Conservation (phyloP, 2,888 invertebrate genomes). For the Phengaris arion region DNA sequence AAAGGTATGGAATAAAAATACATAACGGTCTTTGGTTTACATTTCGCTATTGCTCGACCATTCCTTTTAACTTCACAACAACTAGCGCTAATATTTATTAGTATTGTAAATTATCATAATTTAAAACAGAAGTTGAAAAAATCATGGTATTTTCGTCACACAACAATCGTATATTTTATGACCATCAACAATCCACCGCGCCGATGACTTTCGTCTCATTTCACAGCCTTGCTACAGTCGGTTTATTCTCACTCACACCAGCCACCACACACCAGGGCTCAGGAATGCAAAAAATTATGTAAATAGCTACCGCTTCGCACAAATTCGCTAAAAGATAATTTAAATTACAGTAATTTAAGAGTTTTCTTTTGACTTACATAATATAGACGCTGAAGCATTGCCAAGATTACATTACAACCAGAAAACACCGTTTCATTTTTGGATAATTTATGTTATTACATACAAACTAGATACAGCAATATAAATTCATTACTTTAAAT, state of each 20-base stretch:
- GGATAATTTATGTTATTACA: conserved; percentile 24
- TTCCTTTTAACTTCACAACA: conserved; percentile 50
- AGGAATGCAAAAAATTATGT: conserved; percentile 66
- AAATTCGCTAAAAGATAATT: conserved; percentile 32
- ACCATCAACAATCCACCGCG: conserved; percentile 13
- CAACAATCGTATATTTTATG: background rate
- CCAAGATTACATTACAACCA: conserved; percentile 24
- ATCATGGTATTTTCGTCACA: background rate
- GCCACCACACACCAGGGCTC: conserved; percentile 53
- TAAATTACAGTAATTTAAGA: conserved; percentile 33
- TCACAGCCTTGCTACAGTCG: conserved; percentile 77
- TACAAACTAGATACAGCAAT: conserved; percentile 35
- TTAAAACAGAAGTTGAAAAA: background rate
- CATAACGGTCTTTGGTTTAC: conserved; percentile 9
- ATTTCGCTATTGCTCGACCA: background rate
- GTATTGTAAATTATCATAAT: background rate
- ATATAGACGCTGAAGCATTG: conserved; percentile 22
- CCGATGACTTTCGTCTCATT: conserved; percentile 56
- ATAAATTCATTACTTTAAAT: conserved; percentile 34
- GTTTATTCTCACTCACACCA: conserved; percentile 68
- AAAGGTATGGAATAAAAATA: background rate
- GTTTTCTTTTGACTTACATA: conserved; percentile 26
- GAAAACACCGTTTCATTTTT: conserved; percentile 14
- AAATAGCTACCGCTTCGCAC: conserved; percentile 45
- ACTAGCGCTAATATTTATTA: conserved; percentile 34